phyloP scores from a whole-genome alignment of 2,113 vertebrate genomes.

The Proterorhinus semilunaris region DNA sequence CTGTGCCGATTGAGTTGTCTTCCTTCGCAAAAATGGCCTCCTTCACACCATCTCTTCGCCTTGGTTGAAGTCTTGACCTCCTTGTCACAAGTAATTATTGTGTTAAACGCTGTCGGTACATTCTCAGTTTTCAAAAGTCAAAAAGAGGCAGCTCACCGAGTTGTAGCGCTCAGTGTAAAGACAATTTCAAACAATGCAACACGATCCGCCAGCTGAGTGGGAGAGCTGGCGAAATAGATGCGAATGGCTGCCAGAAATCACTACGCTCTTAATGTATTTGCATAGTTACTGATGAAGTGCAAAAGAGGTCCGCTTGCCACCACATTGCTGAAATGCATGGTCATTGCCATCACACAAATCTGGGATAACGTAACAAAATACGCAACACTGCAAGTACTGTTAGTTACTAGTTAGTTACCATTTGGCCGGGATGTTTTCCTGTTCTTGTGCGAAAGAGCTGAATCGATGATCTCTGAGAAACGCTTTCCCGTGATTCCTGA shows the following conservation, averaged over 20 bases:
- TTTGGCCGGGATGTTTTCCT: constrained; percentile 85
- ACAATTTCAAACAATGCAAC: constrained; percentile 21
- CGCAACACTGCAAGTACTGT: neutral
- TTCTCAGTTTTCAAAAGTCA: too few relatives aligned
- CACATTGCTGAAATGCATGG: neutral
- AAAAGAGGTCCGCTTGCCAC: neutral
- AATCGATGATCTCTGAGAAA: constrained; percentile 91
- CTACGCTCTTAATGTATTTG: constrained; percentile 13
- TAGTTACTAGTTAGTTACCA: constrained; percentile 75
- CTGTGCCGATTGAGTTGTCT: too few relatives aligned
- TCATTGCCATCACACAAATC: too few relatives aligned
- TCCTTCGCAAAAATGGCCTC: too few relatives aligned
- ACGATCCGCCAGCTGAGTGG: constrained; percentile 42
- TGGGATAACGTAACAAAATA: neutral
- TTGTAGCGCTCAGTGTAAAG: neutral
- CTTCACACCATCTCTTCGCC: too few relatives aligned
- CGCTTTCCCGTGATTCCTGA: constrained; percentile 81
- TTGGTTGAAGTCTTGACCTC: too few relatives aligned
- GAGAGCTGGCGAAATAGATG: constrained; percentile 21
- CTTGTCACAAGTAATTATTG: too few relatives aligned
- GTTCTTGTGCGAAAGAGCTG: constrained; percentile 86
- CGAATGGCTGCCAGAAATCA: constrained; percentile 14
- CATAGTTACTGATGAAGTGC: constrained; percentile 40
- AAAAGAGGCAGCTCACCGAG: neutral
- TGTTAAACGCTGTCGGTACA: too few relatives aligned